These are phyloP conservation scores for Chaetodon auriga DNA, from an alignment of 2,113 vertebrate genomes.

Conservation along the genomic window DNA sequence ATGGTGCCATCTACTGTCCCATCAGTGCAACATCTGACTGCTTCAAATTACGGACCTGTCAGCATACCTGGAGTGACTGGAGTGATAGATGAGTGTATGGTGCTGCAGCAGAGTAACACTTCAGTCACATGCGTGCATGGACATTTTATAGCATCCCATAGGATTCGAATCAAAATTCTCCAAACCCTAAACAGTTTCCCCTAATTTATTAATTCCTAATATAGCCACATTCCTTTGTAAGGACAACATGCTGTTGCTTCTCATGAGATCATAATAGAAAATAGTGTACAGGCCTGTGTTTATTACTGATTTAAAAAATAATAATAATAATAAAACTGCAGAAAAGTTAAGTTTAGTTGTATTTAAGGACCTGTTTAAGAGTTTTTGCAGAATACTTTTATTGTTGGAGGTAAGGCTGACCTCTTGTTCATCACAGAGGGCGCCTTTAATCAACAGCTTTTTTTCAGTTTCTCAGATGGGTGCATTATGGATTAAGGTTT, in stretches of 20 bases:
- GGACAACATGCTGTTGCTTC: neutral
- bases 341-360: neutral
- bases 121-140: neutral
- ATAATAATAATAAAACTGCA: neutral
- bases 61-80: neutral
- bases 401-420: neutral
- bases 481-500: neutral
- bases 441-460: neutral
- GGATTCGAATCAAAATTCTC: neutral
- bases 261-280: neutral
- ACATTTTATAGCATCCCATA: neutral
- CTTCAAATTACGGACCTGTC: neutral
- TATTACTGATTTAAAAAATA: neutral
- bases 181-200: neutral
- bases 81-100: neutral
- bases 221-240: too few species aligned
- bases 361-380: neutral
- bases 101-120: neutral
- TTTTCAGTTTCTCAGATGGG: neutral
- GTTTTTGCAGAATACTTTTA: neutral
- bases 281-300: neutral
- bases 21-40: neutral
- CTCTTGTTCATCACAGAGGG: neutral
- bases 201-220: neutral
- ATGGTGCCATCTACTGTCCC: constrained; percentile 48